phyloP scores from a whole-genome alignment of 1,140 invertebrate species.

The Drosophila suzukii region DNA sequence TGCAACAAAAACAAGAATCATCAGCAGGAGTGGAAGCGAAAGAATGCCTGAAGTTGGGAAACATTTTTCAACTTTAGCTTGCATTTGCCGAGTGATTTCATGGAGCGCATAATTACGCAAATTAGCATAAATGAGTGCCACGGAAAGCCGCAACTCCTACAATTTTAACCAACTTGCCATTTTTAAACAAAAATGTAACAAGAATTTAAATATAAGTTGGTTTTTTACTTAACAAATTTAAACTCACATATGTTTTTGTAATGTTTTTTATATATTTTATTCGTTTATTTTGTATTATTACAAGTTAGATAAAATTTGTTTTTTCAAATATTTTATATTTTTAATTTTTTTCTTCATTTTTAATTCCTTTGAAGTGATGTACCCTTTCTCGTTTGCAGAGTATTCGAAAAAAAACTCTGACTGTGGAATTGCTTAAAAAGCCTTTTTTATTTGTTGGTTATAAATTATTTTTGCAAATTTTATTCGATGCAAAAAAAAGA shows the following conservation, averaged over 20 bases:
- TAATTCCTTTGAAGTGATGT: background rate
- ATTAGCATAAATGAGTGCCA: slow-evolving; percentile 80
- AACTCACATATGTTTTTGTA: too few species aligned
- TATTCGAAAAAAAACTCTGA: slow-evolving; percentile 8
- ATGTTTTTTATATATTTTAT: too few species aligned
- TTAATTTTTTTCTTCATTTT: background rate
- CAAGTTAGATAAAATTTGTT: background rate
- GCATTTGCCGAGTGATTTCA: slow-evolving; percentile 76
- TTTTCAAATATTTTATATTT: background rate
- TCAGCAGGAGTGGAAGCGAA: slow-evolving; percentile 9
- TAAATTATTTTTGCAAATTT: slow-evolving; percentile 82
- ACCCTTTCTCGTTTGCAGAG: background rate
- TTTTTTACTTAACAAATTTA: too few species aligned
- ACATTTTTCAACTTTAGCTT: slow-evolving; percentile 66
- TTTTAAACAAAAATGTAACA: background rate
- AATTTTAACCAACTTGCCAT: background rate
- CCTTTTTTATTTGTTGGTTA: slow-evolving; percentile 52
- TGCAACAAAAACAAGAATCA: slow-evolving; percentile 61
- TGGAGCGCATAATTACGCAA: slow-evolving; percentile 83
- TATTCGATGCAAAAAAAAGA: slow-evolving; percentile 72
- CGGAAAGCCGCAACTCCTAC: slow-evolving; percentile 24
- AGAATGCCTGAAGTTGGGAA: slow-evolving; percentile 34
- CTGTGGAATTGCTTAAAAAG: slow-evolving; percentile 60
- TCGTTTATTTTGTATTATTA: too few species aligned
- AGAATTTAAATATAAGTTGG: too few species aligned